A percentile compares a stretch with the other conserved stretches of the same genome.
phyloP scores from a whole-genome alignment of 2,113 vertebrate species.

The Bos taurus region DNA sequence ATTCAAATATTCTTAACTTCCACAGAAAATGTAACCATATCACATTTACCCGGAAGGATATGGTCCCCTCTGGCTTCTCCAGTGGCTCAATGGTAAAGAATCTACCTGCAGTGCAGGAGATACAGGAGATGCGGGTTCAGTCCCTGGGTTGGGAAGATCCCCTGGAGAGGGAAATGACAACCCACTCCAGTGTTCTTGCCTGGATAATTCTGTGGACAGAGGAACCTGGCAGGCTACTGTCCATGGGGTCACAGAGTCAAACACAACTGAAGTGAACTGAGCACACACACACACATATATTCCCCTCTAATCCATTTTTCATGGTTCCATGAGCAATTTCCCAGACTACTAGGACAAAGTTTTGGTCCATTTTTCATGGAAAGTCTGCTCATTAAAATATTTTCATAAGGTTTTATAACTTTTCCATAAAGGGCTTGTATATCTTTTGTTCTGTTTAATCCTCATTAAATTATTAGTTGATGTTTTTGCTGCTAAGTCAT shows the following conservation, averaged over 20 bases:
- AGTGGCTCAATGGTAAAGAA: not conserved
- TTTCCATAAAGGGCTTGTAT: not conserved
- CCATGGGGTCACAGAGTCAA: not conserved
- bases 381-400: not conserved
- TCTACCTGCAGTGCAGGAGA: not conserved
- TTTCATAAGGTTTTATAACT: not conserved
- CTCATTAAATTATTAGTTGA: not conserved
- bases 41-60: not conserved
- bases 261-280: not conserved
- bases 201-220: not conserved
- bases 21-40: not conserved
- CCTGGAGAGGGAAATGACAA: not conserved
- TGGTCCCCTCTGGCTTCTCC: not conserved
- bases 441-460: not conserved
- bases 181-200: not conserved
- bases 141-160: not conserved
- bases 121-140: not conserved
- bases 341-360: not conserved
- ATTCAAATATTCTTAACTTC: not conserved
- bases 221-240: not conserved
- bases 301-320: not conserved
- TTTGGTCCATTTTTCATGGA: not conserved
- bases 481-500: not conserved
- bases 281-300: accelerated
- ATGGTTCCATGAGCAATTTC: not conserved